Conservation (phyloP, 2,797 vertebrate species). For the Esox masquinongy region DNA sequence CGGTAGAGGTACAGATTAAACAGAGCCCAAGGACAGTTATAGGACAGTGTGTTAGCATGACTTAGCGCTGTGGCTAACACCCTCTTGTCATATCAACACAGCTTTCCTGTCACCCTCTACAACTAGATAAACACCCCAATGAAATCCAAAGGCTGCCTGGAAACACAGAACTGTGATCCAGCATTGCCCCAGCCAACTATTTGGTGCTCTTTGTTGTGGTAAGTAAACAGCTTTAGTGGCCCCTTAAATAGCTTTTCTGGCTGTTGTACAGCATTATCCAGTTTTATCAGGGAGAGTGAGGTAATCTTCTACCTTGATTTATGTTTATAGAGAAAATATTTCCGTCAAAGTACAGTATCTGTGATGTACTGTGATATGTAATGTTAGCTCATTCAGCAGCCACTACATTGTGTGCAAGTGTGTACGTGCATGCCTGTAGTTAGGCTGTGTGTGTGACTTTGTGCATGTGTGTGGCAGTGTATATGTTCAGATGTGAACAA, state of each 20-base stretch:
- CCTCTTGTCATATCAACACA: conserved; percentile 51
- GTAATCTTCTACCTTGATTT: neutral
- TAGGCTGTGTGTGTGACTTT: conserved; percentile 2
- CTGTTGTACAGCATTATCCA: neutral
- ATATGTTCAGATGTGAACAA: conserved; percentile 6
- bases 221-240: conserved; percentile 1
- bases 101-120: conserved; percentile 48
- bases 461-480: conserved; percentile 6
- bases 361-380: neutral
- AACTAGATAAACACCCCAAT: conserved; percentile 33
- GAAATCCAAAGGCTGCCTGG: conserved; percentile 48
- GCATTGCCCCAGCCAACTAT: conserved; percentile 1
- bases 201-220: neutral
- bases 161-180: conserved; percentile 40
- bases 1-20: neutral
- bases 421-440: neutral
- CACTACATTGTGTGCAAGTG: neutral
- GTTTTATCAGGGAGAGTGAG: neutral
- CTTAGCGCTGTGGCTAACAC: conserved; percentile 41
- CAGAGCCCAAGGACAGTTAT: neutral
- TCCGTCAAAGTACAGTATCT: neutral
- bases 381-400: neutral
- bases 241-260: neutral
- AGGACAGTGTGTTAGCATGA: neutral
- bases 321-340: neutral